Evolutionary conservation across 2,888 invertebrate species (phyloP).

Genomic region (Subacronicta megacephala): DNA sequence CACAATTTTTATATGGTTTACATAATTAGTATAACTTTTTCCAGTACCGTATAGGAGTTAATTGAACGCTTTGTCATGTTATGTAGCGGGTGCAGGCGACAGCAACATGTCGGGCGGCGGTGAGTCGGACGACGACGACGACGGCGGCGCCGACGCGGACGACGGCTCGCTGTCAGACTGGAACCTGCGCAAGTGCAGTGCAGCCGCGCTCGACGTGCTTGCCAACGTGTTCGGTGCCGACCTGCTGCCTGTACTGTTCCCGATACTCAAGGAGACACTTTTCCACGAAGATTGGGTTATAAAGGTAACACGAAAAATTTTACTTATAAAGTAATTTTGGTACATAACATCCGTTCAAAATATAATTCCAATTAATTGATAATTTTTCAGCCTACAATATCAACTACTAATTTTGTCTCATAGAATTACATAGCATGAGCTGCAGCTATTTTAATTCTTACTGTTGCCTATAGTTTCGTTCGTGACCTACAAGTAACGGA

Average conservation of each 20-base stretch:
- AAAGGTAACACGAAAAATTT: conserved; percentile 91
- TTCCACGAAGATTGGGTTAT: conserved; percentile 99
- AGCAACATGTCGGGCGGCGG: conserved; percentile 90
- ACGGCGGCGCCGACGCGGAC: conserved; percentile 95
- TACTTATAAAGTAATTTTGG: too few relatives aligned
- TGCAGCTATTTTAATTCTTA: too few relatives aligned
- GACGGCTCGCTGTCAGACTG: conserved; percentile 98
- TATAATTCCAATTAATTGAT: too few relatives aligned
- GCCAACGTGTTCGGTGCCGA: conserved; percentile 99
- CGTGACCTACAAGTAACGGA: too few relatives aligned
- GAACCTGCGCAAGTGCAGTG: conserved; percentile 99
- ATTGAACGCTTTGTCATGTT: background rate
- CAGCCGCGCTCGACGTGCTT: conserved; percentile 98
- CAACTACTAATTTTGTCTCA: too few relatives aligned
- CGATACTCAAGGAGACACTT: conserved; percentile 98
- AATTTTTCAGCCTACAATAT: too few relatives aligned
- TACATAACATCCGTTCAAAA: too few relatives aligned
- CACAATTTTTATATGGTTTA: too few relatives aligned
- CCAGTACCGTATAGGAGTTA: too few relatives aligned
- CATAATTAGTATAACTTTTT: too few relatives aligned
- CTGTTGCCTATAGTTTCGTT: too few relatives aligned
- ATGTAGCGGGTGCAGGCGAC: conserved; percentile 85
- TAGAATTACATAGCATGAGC: too few relatives aligned
- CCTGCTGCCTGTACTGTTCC: conserved; percentile 97
- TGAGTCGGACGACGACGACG: conserved; percentile 93